Conservation (phyloP, 92 coral and sea anemone species). For the Nematostella vectensis region DNA sequence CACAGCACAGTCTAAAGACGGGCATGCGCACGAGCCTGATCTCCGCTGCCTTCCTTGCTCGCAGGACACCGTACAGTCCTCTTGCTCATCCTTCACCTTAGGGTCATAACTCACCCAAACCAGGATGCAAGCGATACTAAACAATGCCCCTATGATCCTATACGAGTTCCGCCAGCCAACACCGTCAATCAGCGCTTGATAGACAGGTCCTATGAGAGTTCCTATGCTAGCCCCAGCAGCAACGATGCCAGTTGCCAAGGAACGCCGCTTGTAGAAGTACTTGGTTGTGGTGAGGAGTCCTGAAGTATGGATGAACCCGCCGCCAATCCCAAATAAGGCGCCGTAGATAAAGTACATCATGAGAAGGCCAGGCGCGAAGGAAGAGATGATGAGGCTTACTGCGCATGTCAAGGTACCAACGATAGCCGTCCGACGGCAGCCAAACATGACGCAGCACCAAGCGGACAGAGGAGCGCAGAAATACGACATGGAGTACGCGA, state of each 20-base stretch:
- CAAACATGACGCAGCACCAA: slow-evolving; percentile 26
- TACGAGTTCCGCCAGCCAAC: slow-evolving; percentile 50
- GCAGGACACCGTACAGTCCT: not conserved
- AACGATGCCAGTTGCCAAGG: slow-evolving; percentile 54
- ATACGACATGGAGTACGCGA: slow-evolving; percentile 21
- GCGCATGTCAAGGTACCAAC: slow-evolving; percentile 28
- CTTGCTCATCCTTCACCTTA: slow-evolving; percentile 7
- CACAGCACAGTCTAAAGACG: slow-evolving; percentile 8
- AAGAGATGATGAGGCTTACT: slow-evolving; percentile 25
- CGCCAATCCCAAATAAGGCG: slow-evolving; percentile 39
- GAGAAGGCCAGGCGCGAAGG: slow-evolving; percentile 21
- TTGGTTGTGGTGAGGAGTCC: slow-evolving; percentile 30
- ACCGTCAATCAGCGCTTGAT: slow-evolving; percentile 31
- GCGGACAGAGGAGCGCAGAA: slow-evolving; percentile 33
- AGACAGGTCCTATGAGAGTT: slow-evolving; percentile 35
- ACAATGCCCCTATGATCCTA: slow-evolving; percentile 35
- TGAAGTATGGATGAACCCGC: slow-evolving; percentile 26
- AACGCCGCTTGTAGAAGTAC: slow-evolving; percentile 40
- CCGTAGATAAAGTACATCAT: slow-evolving; percentile 43
- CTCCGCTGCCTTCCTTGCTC: not conserved
- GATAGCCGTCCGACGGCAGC: slow-evolving; percentile 32
- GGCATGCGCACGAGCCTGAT: not conserved
- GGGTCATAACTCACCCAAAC: slow-evolving; percentile 25
- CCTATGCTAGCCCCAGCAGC: slow-evolving; percentile 54
- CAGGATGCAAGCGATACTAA: slow-evolving; percentile 15